These are phyloP conservation scores for Hetaerina titia DNA, from an alignment of 2,888 invertebrate genomes.

Conservation along the genomic window DNA sequence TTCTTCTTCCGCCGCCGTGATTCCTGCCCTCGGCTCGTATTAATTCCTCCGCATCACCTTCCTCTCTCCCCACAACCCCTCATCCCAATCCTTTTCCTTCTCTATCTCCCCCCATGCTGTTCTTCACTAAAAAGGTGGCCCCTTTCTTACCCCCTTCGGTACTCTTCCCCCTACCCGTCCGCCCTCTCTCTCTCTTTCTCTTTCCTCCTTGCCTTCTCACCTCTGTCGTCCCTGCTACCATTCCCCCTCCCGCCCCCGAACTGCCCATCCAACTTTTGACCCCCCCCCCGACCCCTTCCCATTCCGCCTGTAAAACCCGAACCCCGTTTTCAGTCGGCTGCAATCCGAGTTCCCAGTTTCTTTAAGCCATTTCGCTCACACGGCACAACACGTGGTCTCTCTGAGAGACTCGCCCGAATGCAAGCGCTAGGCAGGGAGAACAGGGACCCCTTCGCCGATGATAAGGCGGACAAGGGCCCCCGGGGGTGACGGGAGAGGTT, in stretches of 20 bases:
- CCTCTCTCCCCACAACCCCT: background rate
- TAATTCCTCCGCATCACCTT: background rate
- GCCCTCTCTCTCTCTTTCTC: background rate
- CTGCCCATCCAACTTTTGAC: background rate
- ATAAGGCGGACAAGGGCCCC: background rate
- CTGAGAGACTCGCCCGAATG: background rate
- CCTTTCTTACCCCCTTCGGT: background rate
- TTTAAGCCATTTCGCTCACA: background rate
- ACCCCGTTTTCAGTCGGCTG: background rate
- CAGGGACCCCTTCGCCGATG: background rate
- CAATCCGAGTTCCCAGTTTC: background rate
- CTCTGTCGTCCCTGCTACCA: background rate
- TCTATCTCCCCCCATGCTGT: background rate
- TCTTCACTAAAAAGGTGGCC: background rate
- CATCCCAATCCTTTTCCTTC: background rate
- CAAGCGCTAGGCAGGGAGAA: background rate
- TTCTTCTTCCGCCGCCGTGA: background rate
- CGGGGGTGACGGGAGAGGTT: background rate
- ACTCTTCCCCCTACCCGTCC: background rate
- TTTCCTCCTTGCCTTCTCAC: background rate
- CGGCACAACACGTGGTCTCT: background rate
- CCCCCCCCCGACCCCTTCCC: background rate
- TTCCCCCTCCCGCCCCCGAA: background rate
- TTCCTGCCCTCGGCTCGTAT: background rate
- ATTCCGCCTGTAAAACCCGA: background rate